Evolutionary conservation across 2,797 vertebrate species (phyloP), one percentile per base, ranked within the genome.

Genomic region (Acanthurus leucopareius): DNA sequence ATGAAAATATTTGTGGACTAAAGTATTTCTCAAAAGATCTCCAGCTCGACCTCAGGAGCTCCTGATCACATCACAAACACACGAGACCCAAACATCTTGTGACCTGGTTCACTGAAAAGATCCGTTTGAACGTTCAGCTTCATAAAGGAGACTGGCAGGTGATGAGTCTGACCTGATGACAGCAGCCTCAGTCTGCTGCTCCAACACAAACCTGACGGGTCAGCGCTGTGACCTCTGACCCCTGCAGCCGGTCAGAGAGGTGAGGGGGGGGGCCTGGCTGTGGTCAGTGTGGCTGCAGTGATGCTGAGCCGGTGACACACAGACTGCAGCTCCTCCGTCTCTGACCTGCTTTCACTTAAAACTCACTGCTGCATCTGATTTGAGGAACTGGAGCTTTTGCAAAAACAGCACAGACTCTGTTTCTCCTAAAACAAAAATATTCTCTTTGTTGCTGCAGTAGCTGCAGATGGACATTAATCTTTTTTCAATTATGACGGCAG

Each of bases 261-360:
- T 56, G 8, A 74, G 28, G 28, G 28, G 28, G 28, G 28, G 3
- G 2, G 28, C 22, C 7, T 7, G 59, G 16, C 25, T 1, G 48
- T 16, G 42, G 54, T 44, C 63, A 8, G 0, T 2, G 2, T 28
- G 66, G 14, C 73, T 2, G 10, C 63, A 8, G 0, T 2, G 2
- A 20, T 61, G 14, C 73, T 2, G 10, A 59, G 65, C 69, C 76
- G 54, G 45, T 1, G 4, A 48, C 47, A 66, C 47, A 62, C 47
- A 57, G 75, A 86, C 20, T 32, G 28, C 28, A 32, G 28, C 28
- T 32, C 10, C 82, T 49, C 11, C 73, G 35, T 62, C 73, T 62
- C 22, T 77, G 76, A 75, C 68, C 75, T 58, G 68, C 67, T 86
- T 60, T n/a, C 15, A 63, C 6, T 32, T 1, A 3, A 60, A 28